phyloP scores from a whole-genome alignment of 1,140 invertebrate species.

The Drosophila arizonae region DNA sequence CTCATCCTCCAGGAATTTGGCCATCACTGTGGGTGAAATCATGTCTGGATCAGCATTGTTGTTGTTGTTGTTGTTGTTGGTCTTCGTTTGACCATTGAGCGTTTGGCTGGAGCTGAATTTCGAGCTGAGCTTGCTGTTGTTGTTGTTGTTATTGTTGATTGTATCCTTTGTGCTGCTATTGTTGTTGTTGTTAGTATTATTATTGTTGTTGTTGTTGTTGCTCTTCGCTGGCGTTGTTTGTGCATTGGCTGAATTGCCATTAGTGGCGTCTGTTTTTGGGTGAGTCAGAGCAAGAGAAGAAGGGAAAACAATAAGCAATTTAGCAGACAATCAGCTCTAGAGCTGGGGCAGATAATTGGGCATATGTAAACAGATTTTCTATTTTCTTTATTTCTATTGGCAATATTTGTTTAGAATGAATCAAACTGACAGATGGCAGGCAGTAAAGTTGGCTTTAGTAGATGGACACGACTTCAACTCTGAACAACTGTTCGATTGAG shows the following conservation, averaged over 20 bases:
- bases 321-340: too few species aligned
- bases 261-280: conserved; percentile 34
- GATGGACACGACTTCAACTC: too few species aligned
- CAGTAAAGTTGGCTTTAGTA: too few species aligned
- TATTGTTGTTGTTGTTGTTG: conserved; percentile 48
- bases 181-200: conserved; percentile 29
- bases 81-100: conserved; percentile 50
- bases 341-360: too few species aligned
- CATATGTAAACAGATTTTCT: too few species aligned
- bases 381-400: too few species aligned
- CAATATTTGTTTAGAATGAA: too few species aligned
- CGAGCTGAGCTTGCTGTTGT: conserved; percentile 42
- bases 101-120: conserved; percentile 50
- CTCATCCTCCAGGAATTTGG: conserved; percentile 94
- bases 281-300: too few species aligned
- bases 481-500: too few species aligned
- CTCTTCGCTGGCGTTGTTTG: conserved; percentile 45
- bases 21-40: conserved; percentile 96
- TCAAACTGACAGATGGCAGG: too few species aligned
- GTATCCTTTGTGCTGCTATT: conserved; percentile 58
- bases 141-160: conserved; percentile 51
- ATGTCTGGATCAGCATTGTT: conserved; percentile 86
- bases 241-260: conserved; percentile 37
- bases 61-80: conserved; percentile 37
- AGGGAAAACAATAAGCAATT: too few species aligned